phyloP scores from a whole-genome alignment of 2,113 vertebrate species.

The Perca fluviatilis region DNA sequence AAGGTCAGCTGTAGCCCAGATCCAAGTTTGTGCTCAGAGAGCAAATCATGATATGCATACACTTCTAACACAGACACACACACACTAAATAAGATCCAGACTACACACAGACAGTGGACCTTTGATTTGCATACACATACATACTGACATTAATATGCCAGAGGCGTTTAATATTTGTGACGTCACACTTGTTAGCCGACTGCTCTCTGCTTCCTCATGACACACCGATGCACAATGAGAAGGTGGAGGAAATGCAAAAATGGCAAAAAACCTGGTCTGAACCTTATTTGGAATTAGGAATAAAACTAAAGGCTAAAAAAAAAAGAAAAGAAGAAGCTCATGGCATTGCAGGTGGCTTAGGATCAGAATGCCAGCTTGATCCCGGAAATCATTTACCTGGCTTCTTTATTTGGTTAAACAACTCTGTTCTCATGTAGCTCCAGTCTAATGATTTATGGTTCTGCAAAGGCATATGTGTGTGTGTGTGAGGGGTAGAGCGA shows the following conservation, averaged over 20 bases:
- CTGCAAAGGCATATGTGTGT: too few relatives aligned
- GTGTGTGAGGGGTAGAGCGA: too few relatives aligned
- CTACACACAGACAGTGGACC: not conserved
- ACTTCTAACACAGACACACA: not conserved
- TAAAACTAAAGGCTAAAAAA: not conserved
- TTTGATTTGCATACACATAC: slow-evolving; percentile 42
- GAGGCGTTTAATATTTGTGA: slow-evolving; percentile 2
- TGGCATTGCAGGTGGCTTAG: not conserved
- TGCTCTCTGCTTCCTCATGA: not conserved
- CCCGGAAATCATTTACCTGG: not conserved
- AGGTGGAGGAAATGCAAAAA: not conserved
- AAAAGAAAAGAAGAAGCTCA: not conserved
- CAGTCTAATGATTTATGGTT: too few relatives aligned
- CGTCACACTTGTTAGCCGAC: slow-evolving; percentile 28
- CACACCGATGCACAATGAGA: not conserved
- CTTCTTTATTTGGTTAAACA: not conserved
- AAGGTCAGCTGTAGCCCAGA: slow-evolving; percentile 68
- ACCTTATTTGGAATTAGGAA: not conserved
- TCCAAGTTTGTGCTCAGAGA: slow-evolving; percentile 40
- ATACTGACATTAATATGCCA: slow-evolving; percentile 1
- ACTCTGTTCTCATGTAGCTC: not conserved
- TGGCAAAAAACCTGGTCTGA: not conserved
- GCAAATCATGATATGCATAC: slow-evolving; percentile 29
- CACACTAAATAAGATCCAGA: slow-evolving; percentile 9
- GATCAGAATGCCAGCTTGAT: slow-evolving; percentile 19